Conservation (phyloP, 2,888 invertebrate genomes). For the Exocentrus adspersus region DNA sequence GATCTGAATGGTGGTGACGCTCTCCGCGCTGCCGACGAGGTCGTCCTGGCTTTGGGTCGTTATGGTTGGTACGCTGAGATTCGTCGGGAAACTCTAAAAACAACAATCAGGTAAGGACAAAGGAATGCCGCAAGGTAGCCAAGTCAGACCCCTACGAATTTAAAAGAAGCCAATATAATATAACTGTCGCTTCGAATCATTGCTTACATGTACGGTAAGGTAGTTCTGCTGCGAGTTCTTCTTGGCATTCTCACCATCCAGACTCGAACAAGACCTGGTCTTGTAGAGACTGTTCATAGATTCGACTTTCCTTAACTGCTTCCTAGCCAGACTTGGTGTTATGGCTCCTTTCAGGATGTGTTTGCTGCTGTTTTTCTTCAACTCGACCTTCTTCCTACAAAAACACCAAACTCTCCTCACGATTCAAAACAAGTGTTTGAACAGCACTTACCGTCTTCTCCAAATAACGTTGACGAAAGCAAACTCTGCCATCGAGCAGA, state of each 20-base stretch:
- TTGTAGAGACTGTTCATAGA: constrained; percentile 71
- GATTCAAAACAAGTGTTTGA: not conserved
- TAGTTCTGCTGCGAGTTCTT: constrained; percentile 73
- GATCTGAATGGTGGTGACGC: constrained; percentile 51
- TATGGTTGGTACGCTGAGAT: constrained; percentile 73
- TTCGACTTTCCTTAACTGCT: constrained; percentile 73
- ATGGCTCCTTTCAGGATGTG: constrained; percentile 85
- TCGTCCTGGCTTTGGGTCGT: constrained; percentile 76
- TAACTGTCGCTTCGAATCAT: too few relatives aligned
- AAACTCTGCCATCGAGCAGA: constrained; percentile 86
- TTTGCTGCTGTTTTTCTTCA: constrained; percentile 68
- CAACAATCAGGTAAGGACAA: not conserved
- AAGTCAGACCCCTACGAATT: too few relatives aligned
- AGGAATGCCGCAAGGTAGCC: too few relatives aligned
- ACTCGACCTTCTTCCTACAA: constrained; percentile 54
- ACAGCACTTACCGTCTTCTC: constrained; percentile 74
- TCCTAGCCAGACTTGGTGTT: constrained; percentile 80
- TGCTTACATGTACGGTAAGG: constrained; percentile 77
- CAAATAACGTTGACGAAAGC: constrained; percentile 91
- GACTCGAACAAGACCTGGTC: constrained; percentile 78
- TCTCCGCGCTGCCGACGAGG: constrained; percentile 57
- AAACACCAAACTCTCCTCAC: too few relatives aligned
- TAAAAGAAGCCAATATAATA: too few relatives aligned
- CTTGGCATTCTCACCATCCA: constrained; percentile 68
- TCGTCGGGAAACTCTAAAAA: constrained; percentile 66